Evolutionary conservation across 2,797 vertebrate species (phyloP).

Genomic region (Echeneis naucrates): DNA sequence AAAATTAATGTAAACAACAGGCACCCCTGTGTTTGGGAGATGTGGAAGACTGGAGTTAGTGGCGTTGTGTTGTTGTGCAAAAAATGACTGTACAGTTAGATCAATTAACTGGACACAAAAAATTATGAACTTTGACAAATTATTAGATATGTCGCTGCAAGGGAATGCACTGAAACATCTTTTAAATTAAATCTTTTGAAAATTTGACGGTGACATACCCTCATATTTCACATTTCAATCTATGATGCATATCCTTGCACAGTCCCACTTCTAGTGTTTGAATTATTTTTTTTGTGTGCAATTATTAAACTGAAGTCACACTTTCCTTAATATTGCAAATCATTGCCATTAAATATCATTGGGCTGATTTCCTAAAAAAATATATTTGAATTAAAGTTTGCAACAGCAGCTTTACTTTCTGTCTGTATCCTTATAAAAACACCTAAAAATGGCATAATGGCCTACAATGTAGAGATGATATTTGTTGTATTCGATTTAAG

Average conservation of each 20-base stretch:
- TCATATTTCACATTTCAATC: neutral
- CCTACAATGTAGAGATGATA: neutral
- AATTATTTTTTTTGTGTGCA: neutral
- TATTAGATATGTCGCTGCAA: neutral
- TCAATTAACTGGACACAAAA: neutral
- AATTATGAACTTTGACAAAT: neutral
- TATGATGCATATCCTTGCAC: no score
- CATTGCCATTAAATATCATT: neutral
- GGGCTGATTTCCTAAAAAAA: neutral
- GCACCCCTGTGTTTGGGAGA: neutral
- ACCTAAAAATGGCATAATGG: neutral
- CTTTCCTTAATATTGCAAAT: neutral
- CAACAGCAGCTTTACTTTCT: neutral
- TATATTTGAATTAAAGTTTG: neutral
- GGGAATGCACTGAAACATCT: neutral
- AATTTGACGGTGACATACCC: neutral
- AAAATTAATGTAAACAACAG: no score
- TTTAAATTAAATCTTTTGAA: neutral
- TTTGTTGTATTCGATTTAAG: conserved; percentile 1
- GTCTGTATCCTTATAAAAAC: neutral
- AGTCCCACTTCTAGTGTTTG: neutral
- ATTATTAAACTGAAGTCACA: neutral
- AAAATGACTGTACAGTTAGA: neutral
- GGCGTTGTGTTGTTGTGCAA: neutral
- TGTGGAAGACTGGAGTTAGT: neutral